Evolutionary conservation across 1,140 invertebrate species (phyloP).

Genomic region (Ceratina japonica): DNA sequence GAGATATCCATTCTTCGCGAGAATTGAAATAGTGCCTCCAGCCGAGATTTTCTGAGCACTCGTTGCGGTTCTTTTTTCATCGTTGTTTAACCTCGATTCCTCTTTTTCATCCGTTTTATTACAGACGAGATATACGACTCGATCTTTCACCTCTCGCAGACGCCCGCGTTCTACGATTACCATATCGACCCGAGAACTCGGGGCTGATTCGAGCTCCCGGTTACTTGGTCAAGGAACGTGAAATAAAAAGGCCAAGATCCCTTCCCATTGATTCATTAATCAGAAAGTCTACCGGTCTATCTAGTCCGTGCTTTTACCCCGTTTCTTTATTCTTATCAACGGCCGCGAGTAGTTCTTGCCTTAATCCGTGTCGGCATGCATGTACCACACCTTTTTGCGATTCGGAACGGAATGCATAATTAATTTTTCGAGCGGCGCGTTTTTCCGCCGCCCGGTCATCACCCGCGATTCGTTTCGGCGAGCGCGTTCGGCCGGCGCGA

Average conservation of each 20-base stretch:
- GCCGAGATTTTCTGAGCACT: not conserved
- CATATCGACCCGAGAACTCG: no score
- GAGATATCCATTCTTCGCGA: no score
- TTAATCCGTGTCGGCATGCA: not conserved
- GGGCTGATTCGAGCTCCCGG: no score
- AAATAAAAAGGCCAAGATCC: no score
- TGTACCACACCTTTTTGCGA: constrained; percentile 28
- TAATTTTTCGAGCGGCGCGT: constrained; percentile 38
- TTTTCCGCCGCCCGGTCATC: not conserved
- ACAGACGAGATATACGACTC: not conserved
- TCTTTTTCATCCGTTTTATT: constrained; percentile 9
- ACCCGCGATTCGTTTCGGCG: constrained; percentile 2
- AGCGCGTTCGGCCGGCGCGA: not conserved
- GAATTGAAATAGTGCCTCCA: no score
- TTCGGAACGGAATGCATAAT: constrained; percentile 49
- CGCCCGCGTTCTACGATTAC: no score
- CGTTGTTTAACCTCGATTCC: not conserved
- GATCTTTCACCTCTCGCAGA: constrained; percentile 2
- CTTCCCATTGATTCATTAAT: no score
- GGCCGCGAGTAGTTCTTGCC: not conserved
- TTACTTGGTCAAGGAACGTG: no score
- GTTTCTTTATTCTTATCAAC: no score
- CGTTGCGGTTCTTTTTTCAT: constrained; percentile 23
- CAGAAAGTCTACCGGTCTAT: no score
- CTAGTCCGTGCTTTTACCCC: no score